A percentile compares a stretch with the other conserved stretches of the same genome.
Conservation (phyloP, 2,888 invertebrate species). For the Pyrochroa serraticornis region DNA sequence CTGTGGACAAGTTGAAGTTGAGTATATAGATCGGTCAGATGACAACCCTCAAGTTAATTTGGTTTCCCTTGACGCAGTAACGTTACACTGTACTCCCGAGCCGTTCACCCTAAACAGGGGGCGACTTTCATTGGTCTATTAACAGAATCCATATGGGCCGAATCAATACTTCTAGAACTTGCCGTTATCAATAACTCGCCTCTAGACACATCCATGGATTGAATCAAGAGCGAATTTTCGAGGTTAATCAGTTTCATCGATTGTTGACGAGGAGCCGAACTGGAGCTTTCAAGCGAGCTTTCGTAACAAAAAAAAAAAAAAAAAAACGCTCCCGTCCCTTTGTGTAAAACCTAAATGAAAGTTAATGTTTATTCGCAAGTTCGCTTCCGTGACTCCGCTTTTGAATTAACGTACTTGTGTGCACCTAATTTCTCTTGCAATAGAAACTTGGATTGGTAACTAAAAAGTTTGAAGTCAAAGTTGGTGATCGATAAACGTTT, state of each 20-base stretch:
- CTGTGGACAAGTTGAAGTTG: not conserved
- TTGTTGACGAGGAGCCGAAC: not conserved
- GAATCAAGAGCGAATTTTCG: conserved; percentile 1
- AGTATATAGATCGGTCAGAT: conserved; percentile 15
- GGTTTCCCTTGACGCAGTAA: conserved; percentile 36
- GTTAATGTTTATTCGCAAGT: conserved; percentile 22
- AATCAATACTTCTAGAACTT: conserved; percentile 35
- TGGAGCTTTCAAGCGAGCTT: too few species aligned
- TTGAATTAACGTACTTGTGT: conserved; percentile 12
- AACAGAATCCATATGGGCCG: conserved; percentile 41
- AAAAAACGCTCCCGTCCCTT: conserved; percentile 8
- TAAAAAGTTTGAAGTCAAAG: not conserved
- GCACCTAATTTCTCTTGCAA: conserved; percentile 5
- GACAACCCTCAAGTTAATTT: conserved; percentile 42
- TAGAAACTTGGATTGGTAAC: conserved; percentile 7
- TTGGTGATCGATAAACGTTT: too few species aligned
- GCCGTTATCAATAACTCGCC: not conserved
- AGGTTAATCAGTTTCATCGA: conserved; percentile 6
- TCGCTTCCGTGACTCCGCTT: conserved; percentile 14
- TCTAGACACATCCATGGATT: conserved; percentile 4
- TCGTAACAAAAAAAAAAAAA: not conserved
- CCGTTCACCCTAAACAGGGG: conserved; percentile 30
- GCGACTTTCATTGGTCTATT: conserved; percentile 39
- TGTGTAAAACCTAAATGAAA: conserved; percentile 14
- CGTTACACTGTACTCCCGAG: conserved; percentile 29